Percentiles rank a stretch among this genome's conserved stretches.
Conservation (phyloP, 1,140 invertebrate species). For the Melanaphis sacchari region DNA sequence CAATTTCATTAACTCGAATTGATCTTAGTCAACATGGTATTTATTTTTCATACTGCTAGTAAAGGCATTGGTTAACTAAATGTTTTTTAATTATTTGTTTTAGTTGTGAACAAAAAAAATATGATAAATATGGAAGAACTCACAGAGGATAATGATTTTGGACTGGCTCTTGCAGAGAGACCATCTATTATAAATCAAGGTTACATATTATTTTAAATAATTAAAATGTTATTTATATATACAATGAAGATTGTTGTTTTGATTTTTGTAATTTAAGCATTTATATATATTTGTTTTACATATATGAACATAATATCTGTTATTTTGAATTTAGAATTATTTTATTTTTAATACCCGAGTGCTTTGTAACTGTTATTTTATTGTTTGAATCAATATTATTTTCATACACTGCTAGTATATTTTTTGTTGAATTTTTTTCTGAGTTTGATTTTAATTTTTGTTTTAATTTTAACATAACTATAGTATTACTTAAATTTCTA, state of each 20-base stretch:
- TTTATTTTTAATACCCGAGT: neutral
- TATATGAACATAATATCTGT: neutral
- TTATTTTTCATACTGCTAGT: neutral
- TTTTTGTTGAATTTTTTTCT: too few relatives aligned
- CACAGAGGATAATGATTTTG: conserved; percentile 51
- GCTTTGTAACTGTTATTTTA: neutral
- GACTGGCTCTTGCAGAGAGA: conserved; percentile 25
- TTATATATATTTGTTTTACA: neutral
- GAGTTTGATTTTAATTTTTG: neutral
- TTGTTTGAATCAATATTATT: too few relatives aligned
- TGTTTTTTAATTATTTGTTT: conserved; percentile 9
- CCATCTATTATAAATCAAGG: conserved; percentile 19
- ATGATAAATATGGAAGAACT: conserved; percentile 38
- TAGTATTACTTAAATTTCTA: neutral
- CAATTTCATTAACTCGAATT: conserved; percentile 44
- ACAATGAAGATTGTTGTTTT: neutral
- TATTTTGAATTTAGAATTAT: neutral
- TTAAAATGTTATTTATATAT: neutral
- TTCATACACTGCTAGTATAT: too few relatives aligned
- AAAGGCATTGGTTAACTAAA: neutral
- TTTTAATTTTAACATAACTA: neutral
- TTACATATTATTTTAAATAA: neutral
- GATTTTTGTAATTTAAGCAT: neutral
- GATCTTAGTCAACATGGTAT: conserved; percentile 50
- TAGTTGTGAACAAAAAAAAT: conserved; percentile 32